Percentiles rank a stretch among this genome's conserved stretches.
Conservation (phyloP, 35 echinoderm and acorn worm genomes). For the Ophioderma brevispina region DNA sequence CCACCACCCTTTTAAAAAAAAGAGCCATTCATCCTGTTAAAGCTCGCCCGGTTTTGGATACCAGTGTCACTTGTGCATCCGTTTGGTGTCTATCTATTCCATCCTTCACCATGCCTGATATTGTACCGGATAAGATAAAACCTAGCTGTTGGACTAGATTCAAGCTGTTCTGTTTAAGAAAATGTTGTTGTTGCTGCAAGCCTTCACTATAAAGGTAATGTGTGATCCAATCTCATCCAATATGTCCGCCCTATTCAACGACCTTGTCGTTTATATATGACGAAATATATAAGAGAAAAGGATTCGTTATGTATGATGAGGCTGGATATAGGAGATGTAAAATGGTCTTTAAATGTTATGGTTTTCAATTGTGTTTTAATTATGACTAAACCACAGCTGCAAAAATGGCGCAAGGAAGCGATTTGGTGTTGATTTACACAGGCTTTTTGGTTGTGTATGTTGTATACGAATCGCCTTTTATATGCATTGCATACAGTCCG, state of each 20-base stretch:
- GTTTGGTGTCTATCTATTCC: not conserved
- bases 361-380: not conserved
- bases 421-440: too few species aligned
- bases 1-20: not conserved
- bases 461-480: too few species aligned
- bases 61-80: not conserved
- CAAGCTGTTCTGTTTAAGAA: not conserved
- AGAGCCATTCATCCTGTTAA: not conserved
- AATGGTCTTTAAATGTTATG: not conserved
- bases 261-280: not conserved
- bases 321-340: not conserved
- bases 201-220: not conserved
- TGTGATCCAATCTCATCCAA: not conserved
- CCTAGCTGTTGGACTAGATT: slow-evolving; percentile 2
- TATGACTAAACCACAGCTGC: too few species aligned
- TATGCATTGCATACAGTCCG: too few species aligned
- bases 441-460: too few species aligned
- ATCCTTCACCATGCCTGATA: not conserved
- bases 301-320: too few species aligned
- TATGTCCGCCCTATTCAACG: not conserved
- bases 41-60: not conserved
- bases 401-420: too few species aligned
- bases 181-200: not conserved
- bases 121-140: not conserved
- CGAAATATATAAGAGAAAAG: not conserved